Evolutionary conservation across 2,888 invertebrate species (phyloP).

Genomic region (Hololepta plana): DNA sequence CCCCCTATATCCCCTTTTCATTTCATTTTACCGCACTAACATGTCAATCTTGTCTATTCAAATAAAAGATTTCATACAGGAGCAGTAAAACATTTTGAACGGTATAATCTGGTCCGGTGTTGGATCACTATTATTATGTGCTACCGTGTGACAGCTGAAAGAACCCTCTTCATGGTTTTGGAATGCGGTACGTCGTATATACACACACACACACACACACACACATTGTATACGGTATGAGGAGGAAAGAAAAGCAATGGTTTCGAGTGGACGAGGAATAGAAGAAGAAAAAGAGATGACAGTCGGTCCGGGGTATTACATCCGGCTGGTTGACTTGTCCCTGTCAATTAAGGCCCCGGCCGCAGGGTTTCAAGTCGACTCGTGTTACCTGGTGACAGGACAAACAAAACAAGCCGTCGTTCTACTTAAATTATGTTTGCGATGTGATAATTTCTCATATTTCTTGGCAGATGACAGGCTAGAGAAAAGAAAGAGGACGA

Average conservation of each 20-base stretch:
- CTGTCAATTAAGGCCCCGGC: slow-evolving; percentile 25
- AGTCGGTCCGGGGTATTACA: slow-evolving; percentile 23
- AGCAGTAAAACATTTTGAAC: slow-evolving; percentile 12
- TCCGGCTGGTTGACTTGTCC: slow-evolving; percentile 28
- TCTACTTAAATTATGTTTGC: slow-evolving; percentile 18
- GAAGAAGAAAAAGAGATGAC: slow-evolving; percentile 17
- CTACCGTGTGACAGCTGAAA: slow-evolving; percentile 24
- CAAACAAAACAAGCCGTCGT: slow-evolving; percentile 21
- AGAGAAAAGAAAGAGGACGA: too few species aligned
- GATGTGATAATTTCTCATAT: slow-evolving; percentile 19
- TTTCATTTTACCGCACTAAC: too few species aligned
- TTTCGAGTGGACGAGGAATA: too few species aligned
- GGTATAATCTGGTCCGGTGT: slow-evolving; percentile 18
- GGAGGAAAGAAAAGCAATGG: slow-evolving; percentile 7
- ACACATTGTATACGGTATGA: too few species aligned
- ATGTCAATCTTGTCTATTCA: too few species aligned
- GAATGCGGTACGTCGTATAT: too few species aligned
- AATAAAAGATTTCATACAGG: too few species aligned
- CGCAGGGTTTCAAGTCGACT: slow-evolving; percentile 21
- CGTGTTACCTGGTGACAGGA: slow-evolving; percentile 23
- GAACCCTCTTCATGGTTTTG: slow-evolving; percentile 21
- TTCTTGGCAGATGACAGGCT: slow-evolving; percentile 11
- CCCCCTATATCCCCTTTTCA: too few species aligned
- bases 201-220: too few species aligned
- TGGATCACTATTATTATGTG: slow-evolving; percentile 23